These are phyloP conservation scores for Cheilosia soror DNA, from an alignment of 2,888 invertebrate species.

Conservation along the genomic window DNA sequence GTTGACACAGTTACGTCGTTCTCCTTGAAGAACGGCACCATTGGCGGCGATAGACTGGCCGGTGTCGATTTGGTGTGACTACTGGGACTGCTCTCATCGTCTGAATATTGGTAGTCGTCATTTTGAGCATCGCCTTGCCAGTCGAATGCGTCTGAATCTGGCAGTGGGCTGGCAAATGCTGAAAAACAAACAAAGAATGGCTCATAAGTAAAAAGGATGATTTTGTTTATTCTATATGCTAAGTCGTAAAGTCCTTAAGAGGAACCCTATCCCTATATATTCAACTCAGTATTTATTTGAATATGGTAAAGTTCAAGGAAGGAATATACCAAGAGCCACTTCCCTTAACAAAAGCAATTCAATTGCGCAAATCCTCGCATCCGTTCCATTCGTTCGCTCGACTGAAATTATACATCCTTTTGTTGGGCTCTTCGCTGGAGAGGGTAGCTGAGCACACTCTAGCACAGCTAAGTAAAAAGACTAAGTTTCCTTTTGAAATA, in stretches of 20 bases:
- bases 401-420: constrained; percentile 27
- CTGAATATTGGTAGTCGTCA: constrained; percentile 64
- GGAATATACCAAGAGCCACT: constrained; percentile 33
- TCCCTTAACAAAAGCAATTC: constrained; percentile 31
- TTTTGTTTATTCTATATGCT: neutral
- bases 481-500: constrained; percentile 20
- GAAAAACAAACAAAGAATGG: constrained; percentile 17
- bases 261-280: neutral
- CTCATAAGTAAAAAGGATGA: neutral
- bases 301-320: constrained; percentile 39
- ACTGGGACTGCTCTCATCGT: constrained; percentile 46
- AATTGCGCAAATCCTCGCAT: constrained; percentile 39
- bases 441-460: constrained; percentile 1
- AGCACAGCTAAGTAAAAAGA: neutral
- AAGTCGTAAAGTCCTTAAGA: neutral
- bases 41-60: neutral
- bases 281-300: neutral
- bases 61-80: constrained; percentile 24
- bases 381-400: neutral
- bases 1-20: constrained; percentile 36
- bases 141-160: constrained; percentile 17
- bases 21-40: constrained; percentile 46
- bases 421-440: constrained; percentile 20
- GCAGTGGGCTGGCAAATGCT: constrained; percentile 38
- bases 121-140: constrained; percentile 26